phyloP scores from a whole-genome alignment of 2,888 invertebrate species.

The Myathropa florea region DNA sequence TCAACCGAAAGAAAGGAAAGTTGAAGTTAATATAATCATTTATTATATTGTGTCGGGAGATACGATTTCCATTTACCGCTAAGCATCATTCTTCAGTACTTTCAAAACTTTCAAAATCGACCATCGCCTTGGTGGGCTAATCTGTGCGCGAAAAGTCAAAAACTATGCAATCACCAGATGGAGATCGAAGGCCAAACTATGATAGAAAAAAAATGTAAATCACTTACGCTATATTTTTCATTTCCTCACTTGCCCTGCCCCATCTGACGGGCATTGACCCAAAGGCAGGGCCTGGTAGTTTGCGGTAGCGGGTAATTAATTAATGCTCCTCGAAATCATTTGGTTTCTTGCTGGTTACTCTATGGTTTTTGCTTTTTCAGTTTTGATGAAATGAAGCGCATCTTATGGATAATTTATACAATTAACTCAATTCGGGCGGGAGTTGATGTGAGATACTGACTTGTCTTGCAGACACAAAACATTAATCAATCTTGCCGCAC shows the following conservation, averaged over 20 bases:
- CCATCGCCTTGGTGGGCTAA: not conserved
- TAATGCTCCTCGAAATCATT: not conserved
- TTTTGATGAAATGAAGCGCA: not conserved
- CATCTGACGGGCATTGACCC: not conserved
- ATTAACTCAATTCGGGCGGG: conserved; percentile 5
- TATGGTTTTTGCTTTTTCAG: no score
- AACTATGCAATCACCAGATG: not conserved
- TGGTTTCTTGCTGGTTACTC: not conserved
- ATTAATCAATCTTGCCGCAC: not conserved
- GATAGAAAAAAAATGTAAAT: not conserved
- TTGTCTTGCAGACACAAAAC: not conserved
- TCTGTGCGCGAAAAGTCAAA: not conserved
- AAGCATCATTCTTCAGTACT: conserved; percentile 6
- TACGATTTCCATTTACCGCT: conserved; percentile 49
- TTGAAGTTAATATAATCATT: not conserved
- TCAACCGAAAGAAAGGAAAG: conserved; percentile 43
- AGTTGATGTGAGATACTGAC: not conserved
- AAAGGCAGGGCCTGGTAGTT: not conserved
- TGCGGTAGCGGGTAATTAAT: not conserved
- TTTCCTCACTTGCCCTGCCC: not conserved
- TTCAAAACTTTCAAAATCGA: conserved; percentile 14
- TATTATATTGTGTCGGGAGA: not conserved
- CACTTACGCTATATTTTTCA: not conserved
- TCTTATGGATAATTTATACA: conserved; percentile 18
- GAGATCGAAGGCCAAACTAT: not conserved